phyloP scores from a whole-genome alignment of 2,797 vertebrate genomes.

The Ptychobarbus kaznakovi region DNA sequence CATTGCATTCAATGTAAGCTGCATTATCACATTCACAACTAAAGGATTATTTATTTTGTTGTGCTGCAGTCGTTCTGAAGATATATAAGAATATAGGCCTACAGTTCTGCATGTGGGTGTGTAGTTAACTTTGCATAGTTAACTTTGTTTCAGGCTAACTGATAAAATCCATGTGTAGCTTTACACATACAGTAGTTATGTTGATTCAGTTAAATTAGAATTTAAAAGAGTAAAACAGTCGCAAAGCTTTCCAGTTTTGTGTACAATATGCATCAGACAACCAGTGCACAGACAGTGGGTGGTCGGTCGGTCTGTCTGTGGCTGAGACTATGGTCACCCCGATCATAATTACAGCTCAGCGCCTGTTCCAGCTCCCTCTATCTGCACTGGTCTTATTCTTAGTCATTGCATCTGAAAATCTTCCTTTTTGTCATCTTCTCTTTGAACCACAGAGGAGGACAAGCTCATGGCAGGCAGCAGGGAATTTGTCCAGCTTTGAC shows the following conservation, averaged over 20 bases:
- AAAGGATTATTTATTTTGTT: background rate
- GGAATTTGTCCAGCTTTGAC: constrained; percentile 82
- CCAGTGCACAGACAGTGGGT: constrained; percentile 3
- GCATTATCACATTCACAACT: background rate
- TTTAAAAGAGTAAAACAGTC: background rate
- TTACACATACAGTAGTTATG: background rate
- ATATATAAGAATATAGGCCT: background rate
- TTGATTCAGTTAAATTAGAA: constrained; percentile 2
- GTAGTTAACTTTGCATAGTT: background rate
- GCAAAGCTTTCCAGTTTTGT: background rate
- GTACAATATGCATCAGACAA: constrained; percentile 5
- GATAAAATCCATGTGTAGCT: background rate
- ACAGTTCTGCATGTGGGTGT: constrained; percentile 7
- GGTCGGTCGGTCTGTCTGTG: constrained; percentile 1
- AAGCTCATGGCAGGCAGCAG: constrained; percentile 75
- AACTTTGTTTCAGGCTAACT: constrained; percentile 2
- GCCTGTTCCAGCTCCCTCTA: constrained; percentile 36
- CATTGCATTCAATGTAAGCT: background rate
- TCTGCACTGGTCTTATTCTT: constrained; percentile 32
- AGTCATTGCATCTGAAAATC: constrained; percentile 47
- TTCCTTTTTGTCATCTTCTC: constrained; percentile 59
- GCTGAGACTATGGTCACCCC: constrained; percentile 13
- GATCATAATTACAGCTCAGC: constrained; percentile 27
- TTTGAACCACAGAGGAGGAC: constrained; percentile 76
- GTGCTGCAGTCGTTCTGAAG: background rate